phyloP scores from a whole-genome alignment of 2,113 vertebrate species.

The Misgurnus anguillicaudatus region DNA sequence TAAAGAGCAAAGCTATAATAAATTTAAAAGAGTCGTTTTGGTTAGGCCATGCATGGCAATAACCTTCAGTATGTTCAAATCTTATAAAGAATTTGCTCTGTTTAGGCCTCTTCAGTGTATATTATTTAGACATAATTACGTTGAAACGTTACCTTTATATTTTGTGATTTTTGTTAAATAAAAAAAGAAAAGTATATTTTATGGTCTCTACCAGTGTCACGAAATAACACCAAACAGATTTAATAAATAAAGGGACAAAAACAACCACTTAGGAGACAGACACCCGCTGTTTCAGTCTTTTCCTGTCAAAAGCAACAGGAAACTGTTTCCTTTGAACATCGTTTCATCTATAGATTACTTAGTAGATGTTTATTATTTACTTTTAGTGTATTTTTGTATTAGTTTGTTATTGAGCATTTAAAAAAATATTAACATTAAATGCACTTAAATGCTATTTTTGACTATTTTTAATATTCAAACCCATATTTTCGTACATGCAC shows the following conservation, averaged over 20 bases:
- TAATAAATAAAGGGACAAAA: neutral
- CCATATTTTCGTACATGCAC: too few relatives aligned
- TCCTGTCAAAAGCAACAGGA: constrained; percentile 43
- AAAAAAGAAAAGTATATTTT: neutral
- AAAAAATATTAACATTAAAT: too few relatives aligned
- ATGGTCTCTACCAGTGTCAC: neutral
- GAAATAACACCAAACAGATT: neutral
- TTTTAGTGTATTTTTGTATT: too few relatives aligned
- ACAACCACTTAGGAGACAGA: neutral
- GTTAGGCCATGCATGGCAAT: neutral
- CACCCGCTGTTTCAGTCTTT: neutral
- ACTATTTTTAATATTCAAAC: too few relatives aligned
- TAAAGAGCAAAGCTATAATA: neutral
- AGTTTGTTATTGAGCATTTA: too few relatives aligned
- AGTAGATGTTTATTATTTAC: too few relatives aligned
- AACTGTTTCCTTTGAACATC: constrained; percentile 20
- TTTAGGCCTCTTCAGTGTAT: neutral
- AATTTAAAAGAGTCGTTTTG: neutral
- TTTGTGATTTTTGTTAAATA: neutral
- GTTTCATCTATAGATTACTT: neutral
- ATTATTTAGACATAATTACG: neutral
- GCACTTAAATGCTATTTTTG: too few relatives aligned
- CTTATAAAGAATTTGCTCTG: neutral
- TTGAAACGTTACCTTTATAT: too few relatives aligned
- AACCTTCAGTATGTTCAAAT: neutral